Percentiles rank a stretch among this genome's conserved stretches.
Evolutionary conservation across 2,113 vertebrate genomes (phyloP).

Genomic region (Microtus montanus): DNA sequence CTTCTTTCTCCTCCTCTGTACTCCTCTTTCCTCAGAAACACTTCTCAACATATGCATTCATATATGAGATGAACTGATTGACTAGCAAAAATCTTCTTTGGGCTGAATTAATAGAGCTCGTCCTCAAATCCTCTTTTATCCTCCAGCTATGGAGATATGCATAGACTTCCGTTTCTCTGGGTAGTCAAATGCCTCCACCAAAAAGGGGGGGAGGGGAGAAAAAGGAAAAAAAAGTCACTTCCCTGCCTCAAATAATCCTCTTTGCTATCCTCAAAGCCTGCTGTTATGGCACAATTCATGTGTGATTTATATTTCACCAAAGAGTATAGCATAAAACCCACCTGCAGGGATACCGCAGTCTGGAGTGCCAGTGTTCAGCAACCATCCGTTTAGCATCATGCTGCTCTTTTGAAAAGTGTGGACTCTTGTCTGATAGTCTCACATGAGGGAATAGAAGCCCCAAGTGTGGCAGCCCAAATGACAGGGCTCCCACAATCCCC

Average conservation of each 20-base stretch:
- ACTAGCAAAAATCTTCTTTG: not conserved
- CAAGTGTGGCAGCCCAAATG: not conserved
- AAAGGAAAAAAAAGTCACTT: conserved; percentile 23
- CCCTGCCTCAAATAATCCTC: conserved; percentile 59
- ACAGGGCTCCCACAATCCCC: not conserved
- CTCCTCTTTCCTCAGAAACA: not conserved
- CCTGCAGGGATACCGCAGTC: conserved; percentile 48
- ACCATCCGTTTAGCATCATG: not conserved
- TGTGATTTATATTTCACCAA: conserved; percentile 61
- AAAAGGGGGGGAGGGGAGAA: not conserved
- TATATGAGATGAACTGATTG: not conserved
- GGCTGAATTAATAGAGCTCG: not conserved
- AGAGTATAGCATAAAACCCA: conserved; percentile 66
- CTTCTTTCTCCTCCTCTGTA: not conserved
- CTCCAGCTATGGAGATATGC: not conserved
- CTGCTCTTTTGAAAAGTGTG: conserved; percentile 46
- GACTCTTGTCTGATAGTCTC: conserved; percentile 52
- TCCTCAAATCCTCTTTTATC: not conserved
- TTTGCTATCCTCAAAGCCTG: conserved; percentile 55
- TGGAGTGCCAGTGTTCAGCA: conserved; percentile 38
- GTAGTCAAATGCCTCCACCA: conserved; percentile 24
- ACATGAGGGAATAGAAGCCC: conserved; percentile 52
- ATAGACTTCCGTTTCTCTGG: not conserved
- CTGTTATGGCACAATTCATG: conserved; percentile 45
- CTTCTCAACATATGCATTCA: not conserved